Percentiles rank a stretch among this genome's conserved stretches.
Evolutionary conservation across 1,140 invertebrate species (phyloP).

Genomic region (Trachymyrmex septentrionalis): DNA sequence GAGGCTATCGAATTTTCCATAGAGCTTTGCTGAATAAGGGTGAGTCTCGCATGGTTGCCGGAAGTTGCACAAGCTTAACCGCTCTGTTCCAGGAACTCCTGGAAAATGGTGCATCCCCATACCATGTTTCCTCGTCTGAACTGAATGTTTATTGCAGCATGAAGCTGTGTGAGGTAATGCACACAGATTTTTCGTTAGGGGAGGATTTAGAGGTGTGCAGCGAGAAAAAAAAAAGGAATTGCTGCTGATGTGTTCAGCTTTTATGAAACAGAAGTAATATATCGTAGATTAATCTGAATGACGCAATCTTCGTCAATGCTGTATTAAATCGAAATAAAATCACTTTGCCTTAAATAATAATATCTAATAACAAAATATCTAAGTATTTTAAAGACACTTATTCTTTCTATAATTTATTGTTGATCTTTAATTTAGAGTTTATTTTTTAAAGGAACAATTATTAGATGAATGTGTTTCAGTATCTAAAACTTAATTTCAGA

Average conservation of each 20-base stretch:
- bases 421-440: neutral
- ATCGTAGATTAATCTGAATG: neutral
- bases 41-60: constrained; percentile 43
- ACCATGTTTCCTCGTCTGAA: constrained; percentile 16
- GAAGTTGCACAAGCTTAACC: constrained; percentile 65
- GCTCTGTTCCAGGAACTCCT: constrained; percentile 55
- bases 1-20: constrained; percentile 68
- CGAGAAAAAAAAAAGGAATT: constrained; percentile 30
- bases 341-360: neutral
- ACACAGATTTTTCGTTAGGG: constrained; percentile 45
- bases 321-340: neutral
- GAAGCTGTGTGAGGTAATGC: constrained; percentile 49
- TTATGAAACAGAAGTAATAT: constrained; percentile 34
- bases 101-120: constrained; percentile 40
- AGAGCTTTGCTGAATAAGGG: constrained; percentile 54
- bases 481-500: neutral
- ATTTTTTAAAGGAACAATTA: constrained; percentile 5
- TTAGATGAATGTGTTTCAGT: neutral
- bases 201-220: neutral
- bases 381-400: neutral
- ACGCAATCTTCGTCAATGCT: neutral
- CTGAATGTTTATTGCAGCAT: constrained; percentile 58
- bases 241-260: constrained; percentile 37
- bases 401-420: neutral
- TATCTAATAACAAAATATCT: neutral